phyloP scores from a whole-genome alignment of 2,888 invertebrate species.

The Steinernema scapterisci region DNA sequence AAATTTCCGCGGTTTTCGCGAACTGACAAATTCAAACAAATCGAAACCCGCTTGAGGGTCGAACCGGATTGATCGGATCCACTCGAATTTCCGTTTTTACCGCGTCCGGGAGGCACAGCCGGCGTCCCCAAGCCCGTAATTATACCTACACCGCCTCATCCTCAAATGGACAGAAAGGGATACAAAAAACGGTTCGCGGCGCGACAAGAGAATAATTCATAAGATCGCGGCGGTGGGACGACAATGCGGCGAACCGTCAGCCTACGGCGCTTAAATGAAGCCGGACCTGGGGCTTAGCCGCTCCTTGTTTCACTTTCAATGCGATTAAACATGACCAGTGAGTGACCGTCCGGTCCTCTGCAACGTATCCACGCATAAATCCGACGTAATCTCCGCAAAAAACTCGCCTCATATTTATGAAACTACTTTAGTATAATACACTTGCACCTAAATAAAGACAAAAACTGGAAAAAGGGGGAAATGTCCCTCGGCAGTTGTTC shows the following conservation, averaged over 20 bases:
- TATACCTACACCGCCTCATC: not conserved
- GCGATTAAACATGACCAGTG: not conserved
- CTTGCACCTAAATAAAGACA: not conserved
- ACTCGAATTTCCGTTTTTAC: too few relatives aligned
- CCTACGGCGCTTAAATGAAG: not conserved
- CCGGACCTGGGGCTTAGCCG: not conserved
- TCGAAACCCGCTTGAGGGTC: too few relatives aligned
- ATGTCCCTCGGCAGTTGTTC: not conserved
- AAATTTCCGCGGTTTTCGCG: too few relatives aligned
- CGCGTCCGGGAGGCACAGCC: not conserved
- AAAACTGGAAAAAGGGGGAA: not conserved
- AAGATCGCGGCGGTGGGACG: not conserved
- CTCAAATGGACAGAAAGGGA: not conserved
- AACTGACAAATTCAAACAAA: too few relatives aligned
- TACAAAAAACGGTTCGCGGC: not conserved
- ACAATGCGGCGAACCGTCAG: not conserved
- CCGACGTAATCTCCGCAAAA: not conserved
- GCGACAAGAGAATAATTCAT: constrained; percentile 12
- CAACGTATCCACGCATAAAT: not conserved
- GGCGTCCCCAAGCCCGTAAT: constrained; percentile 1
- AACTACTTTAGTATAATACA: constrained; percentile 27
- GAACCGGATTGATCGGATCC: too few relatives aligned
- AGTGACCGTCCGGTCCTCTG: not conserved
- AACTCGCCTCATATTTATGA: not conserved
- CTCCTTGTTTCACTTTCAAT: constrained; percentile 15